Percentiles rank a stretch among this genome's conserved stretches.
These are phyloP conservation scores for Drosophila antonietae DNA, from an alignment of 2,888 invertebrate species.

Conservation along the genomic window DNA sequence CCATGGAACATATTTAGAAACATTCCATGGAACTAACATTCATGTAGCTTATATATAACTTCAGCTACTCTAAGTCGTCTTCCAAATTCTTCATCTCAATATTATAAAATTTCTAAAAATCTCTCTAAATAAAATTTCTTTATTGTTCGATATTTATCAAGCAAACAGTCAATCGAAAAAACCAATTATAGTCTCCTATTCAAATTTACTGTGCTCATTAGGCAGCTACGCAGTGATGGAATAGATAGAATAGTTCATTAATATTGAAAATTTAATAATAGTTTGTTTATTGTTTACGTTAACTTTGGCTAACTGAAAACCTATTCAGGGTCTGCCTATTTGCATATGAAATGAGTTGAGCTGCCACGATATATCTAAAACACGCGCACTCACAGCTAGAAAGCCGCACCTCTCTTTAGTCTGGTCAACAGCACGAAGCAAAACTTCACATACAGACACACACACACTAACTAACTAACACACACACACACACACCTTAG, in stretches of 20 bases:
- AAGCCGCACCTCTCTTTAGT: conserved; percentile 32
- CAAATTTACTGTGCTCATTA: background rate
- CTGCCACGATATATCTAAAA: background rate
- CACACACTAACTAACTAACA: background rate
- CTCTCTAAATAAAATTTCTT: background rate
- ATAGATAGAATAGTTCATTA: background rate
- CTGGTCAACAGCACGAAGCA: conserved; percentile 28
- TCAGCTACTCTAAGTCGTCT: background rate
- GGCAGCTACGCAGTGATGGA: background rate
- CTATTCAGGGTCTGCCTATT: conserved; percentile 16
- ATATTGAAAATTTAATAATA: conserved; percentile 10
- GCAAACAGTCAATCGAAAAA: background rate
- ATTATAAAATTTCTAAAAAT: background rate
- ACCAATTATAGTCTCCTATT: no score
- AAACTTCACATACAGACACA: conserved; percentile 15
- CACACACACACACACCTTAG: conserved; percentile 11
- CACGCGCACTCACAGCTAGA: conserved; percentile 15
- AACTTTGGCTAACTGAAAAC: conserved; percentile 21
- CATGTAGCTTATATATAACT: background rate
- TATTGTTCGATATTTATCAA: background rate
- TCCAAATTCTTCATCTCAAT: background rate
- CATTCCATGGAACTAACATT: no score
- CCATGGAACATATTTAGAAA: background rate
- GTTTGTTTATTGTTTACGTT: conserved; percentile 10
- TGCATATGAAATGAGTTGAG: conserved; percentile 26